Percentiles rank a stretch among this genome's conserved stretches.
These are phyloP conservation scores for Pithys albifrons DNA, from an alignment of 2,113 vertebrate species.

Conservation along the genomic window DNA sequence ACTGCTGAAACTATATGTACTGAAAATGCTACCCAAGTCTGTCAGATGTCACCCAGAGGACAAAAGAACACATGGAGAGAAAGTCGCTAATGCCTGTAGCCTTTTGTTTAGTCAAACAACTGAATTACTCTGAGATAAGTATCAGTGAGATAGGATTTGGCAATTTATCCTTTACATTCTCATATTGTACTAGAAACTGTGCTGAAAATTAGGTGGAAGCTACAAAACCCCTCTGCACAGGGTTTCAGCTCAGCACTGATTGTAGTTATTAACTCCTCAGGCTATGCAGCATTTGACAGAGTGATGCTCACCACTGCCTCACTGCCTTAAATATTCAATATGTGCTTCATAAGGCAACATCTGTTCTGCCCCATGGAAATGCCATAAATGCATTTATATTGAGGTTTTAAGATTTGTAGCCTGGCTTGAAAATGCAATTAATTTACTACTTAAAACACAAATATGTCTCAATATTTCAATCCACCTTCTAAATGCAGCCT, in stretches of 20 bases:
- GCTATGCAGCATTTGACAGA: background rate
- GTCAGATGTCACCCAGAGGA: background rate
- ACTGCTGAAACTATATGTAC: background rate
- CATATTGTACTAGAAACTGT: background rate
- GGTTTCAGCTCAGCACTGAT: background rate
- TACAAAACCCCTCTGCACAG: background rate
- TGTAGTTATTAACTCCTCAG: slow-evolving; percentile 13
- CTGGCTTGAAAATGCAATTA: background rate
- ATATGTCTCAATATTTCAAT: background rate
- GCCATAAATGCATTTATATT: background rate
- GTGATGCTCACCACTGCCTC: background rate
- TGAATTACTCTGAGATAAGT: background rate
- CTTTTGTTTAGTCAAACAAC: background rate
- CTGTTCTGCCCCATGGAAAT: background rate
- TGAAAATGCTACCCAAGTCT: background rate
- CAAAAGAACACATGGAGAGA: background rate
- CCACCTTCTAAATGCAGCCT: background rate
- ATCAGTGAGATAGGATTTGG: background rate
- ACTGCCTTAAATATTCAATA: background rate
- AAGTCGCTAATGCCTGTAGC: background rate
- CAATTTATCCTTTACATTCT: background rate
- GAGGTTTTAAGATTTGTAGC: background rate
- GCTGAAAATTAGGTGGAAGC: background rate
- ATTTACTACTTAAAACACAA: background rate
- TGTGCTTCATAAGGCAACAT: background rate